Base-by-base conservation (phyloP, 2,797 vertebrate genomes). In the Helicolenus hilgendorfi region DNA sequence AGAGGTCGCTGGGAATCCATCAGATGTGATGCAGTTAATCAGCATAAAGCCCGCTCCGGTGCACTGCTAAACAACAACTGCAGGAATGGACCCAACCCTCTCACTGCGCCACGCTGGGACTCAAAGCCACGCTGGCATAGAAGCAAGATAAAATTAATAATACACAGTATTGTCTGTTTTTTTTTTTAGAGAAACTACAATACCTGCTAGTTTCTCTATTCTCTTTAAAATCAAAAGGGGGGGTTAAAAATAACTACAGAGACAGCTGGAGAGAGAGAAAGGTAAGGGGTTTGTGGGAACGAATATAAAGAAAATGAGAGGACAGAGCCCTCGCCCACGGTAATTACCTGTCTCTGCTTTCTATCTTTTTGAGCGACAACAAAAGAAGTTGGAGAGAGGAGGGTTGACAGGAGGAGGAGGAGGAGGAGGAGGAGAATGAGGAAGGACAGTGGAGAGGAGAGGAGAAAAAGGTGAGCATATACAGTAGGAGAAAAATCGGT, bases 11-110 rank as follows among this genome's bases (percentile, higher is more conserved):
- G 76, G 75, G 85, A 95, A 94, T 92, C 88, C 93, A 94, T 95
- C 94, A 91, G 88, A 92, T 89, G 84, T 86, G 83, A 95, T 94
- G 90, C 94, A 94, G 94, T 94, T 94, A 94, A 95, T 96, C 92
- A 94, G 94, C 93, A 95, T 90, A 93, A 92, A 93, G 90, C 87
- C 86, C 87, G 90, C 90, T 92, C 86, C 87, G 64, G 72, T 91
- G 88, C 92, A 87, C 87, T 35, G 89, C 90, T 91, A 84, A 94
- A 95, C 90, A 94, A 95, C 74, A 87, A 86, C 89, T 75, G 86
- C 79, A 91, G 77, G 87, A 84, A 70, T 1, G n/a, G 79, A 72
- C 82, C 82, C 79, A 79, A 14, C 72, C 78, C 83, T 86, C 55
- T 33, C 63, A 86, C 79, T 84, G 86, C 81, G n/a, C 70, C 84